Conservation (phyloP, 1,140 invertebrate genomes). For the Hyles euphorbiae region DNA sequence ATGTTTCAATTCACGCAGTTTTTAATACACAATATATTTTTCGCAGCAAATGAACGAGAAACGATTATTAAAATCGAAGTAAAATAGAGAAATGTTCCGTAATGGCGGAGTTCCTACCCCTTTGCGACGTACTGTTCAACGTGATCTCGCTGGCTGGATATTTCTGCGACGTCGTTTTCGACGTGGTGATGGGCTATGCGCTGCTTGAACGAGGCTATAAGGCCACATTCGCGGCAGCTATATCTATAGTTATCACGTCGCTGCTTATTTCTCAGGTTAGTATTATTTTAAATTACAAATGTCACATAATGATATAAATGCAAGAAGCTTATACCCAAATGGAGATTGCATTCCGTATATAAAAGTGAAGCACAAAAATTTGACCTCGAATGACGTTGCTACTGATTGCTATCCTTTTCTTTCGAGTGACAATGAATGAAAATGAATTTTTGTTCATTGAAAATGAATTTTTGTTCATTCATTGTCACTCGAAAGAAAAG, state of each 20-base stretch:
- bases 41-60: slow-evolving; percentile 31
- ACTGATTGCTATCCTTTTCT: too few relatives aligned
- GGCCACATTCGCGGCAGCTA: slow-evolving; percentile 78
- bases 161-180: slow-evolving; percentile 94
- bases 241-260: slow-evolving; percentile 81
- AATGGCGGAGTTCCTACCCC: slow-evolving; percentile 87
- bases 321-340: too few relatives aligned
- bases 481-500: too few relatives aligned
- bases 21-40: background rate
- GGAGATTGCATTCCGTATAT: too few relatives aligned
- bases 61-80: background rate
- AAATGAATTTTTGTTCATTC: too few relatives aligned
- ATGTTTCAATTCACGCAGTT: slow-evolving; percentile 13
- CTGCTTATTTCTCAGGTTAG: slow-evolving; percentile 84
- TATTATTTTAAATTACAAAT: background rate
- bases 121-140: slow-evolving; percentile 94
- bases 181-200: slow-evolving; percentile 89
- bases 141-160: slow-evolving; percentile 93
- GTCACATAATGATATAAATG: too few relatives aligned
- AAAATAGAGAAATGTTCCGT: slow-evolving; percentile 47
- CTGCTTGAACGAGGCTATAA: slow-evolving; percentile 80
- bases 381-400: too few relatives aligned
- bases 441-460: too few relatives aligned
- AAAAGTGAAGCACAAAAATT: too few relatives aligned
- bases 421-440: too few relatives aligned